Evolutionary conservation across 2,888 invertebrate species (phyloP), one percentile per base, ranked within the genome.

Genomic region (Polydrusus pterygomalis): DNA sequence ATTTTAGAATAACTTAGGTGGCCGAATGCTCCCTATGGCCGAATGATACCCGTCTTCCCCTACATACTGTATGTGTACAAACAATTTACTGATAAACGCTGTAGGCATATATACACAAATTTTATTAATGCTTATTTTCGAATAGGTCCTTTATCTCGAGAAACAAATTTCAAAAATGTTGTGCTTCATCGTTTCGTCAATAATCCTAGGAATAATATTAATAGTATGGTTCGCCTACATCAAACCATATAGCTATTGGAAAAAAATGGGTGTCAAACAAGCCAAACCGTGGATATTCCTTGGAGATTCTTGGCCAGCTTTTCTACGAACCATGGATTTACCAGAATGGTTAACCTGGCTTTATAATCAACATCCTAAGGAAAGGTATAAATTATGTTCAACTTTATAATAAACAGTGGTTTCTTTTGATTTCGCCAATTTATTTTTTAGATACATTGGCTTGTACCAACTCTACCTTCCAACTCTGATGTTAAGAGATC

Each of bases 401-500:
- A 25, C 25, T 25, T 25, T 25, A 3, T 25, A 25, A 25, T 3
- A 5, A 25, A 25, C 25, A 25, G 25, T 3, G 25, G 25, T 3
- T 5, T 13, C n/a, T n/a, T n/a, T n/a, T n/a, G n/a, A 8, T 34
- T 34, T 34, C 8, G 34, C 8, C 10, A 34, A 34, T 9, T 8
- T 43, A 1, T 7, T 67, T 65, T 70, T 70, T 54, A 84, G 83
- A 64, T 85, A 83, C 45, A 70, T 73, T 56, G 85, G 85, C 30
- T 43, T 81, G 8, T 84, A 82, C 63, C 79, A 82, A 30, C 82
- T 84, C 63, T 74, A 67, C 11, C 68, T 38, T 0, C 91, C 91
- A 2, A 77, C 88, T 0, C 81, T 92, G 13, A 85, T 89, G 45
- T 79, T 91, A 0, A 83, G 89, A 77, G 91, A 91, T 82, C 88